Conservation (phyloP, 2,797 vertebrate species). For the Tiaroga cobitis region DNA sequence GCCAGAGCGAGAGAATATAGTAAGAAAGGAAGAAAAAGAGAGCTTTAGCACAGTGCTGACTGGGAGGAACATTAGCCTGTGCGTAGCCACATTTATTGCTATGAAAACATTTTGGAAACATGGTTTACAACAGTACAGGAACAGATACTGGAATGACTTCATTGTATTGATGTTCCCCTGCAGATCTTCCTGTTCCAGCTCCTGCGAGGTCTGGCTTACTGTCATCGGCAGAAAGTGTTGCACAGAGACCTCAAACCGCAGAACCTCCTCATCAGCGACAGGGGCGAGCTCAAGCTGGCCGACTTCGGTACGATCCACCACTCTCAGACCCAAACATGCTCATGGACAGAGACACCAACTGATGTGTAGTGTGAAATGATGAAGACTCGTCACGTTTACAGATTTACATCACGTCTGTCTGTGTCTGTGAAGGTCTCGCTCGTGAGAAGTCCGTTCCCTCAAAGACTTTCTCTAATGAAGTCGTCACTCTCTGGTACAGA, state of each 20-base stretch:
- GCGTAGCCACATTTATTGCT: not conserved
- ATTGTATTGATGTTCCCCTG: not conserved
- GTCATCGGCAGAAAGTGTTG: slow-evolving; percentile 81
- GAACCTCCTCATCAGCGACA: slow-evolving; percentile 83
- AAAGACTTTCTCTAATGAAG: slow-evolving; percentile 57
- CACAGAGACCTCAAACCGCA: slow-evolving; percentile 85
- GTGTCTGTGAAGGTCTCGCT: slow-evolving; percentile 74
- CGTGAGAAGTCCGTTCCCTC: slow-evolving; percentile 73
- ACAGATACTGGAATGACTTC: not conserved
- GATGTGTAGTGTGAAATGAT: not conserved
- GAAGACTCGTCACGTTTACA: not conserved
- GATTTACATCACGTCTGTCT: not conserved
- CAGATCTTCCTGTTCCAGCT: slow-evolving; percentile 84
- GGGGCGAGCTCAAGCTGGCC: slow-evolving; percentile 83
- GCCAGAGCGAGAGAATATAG: not conserved
- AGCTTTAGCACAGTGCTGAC: not conserved
- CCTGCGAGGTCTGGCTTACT: slow-evolving; percentile 80
- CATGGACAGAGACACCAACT: not conserved
- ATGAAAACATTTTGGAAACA: not conserved
- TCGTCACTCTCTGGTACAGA: slow-evolving; percentile 79
- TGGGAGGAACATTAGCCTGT: not conserved
- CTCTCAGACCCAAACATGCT: not conserved
- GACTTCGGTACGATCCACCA: slow-evolving; percentile 75
- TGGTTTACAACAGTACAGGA: not conserved
- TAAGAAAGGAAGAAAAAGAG: not conserved